These are phyloP conservation scores for Linepithema humile DNA, from an alignment of 1,140 invertebrate genomes.

Conservation along the genomic window DNA sequence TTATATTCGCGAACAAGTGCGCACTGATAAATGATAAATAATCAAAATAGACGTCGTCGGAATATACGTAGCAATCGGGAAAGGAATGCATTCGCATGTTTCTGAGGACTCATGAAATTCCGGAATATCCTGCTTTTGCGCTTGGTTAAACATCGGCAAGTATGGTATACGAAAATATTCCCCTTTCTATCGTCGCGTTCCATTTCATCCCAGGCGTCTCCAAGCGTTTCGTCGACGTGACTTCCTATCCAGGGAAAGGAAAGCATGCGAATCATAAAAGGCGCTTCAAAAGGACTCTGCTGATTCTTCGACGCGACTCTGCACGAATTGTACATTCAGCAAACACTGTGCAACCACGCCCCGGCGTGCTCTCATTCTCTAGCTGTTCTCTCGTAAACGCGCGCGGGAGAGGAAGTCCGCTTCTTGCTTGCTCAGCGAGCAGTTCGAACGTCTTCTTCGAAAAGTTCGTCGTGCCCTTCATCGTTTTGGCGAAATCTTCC, in stretches of 20 bases:
- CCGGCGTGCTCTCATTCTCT: not conserved
- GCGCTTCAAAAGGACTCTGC: slow-evolving; percentile 28
- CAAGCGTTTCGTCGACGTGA: slow-evolving; percentile 40
- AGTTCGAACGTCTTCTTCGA: slow-evolving; percentile 1
- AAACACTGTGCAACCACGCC: slow-evolving; percentile 22
- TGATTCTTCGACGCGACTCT: slow-evolving; percentile 15
- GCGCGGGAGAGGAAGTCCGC: slow-evolving; percentile 21
- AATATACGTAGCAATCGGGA: not conserved
- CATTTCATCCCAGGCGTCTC: not conserved
- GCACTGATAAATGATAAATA: not conserved
- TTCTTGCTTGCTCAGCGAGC: slow-evolving; percentile 41
- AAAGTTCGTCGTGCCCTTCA: slow-evolving; percentile 28
- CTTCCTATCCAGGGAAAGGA: slow-evolving; percentile 28
- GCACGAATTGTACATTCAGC: slow-evolving; percentile 51
- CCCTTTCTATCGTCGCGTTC: slow-evolving; percentile 10
- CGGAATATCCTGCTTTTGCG: slow-evolving; percentile 30
- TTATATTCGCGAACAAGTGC: not conserved
- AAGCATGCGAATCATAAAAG: slow-evolving; percentile 51
- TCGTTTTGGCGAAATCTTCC: slow-evolving; percentile 13
- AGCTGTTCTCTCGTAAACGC: slow-evolving; percentile 1
- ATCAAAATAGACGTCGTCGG: not conserved
- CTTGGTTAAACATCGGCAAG: slow-evolving; percentile 44
- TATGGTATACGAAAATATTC: slow-evolving; percentile 40
- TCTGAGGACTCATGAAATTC: slow-evolving; percentile 23
- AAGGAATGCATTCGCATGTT: not conserved